phyloP scores from a whole-genome alignment of 2,888 invertebrate genomes.

The Teinopalpus imperialis region DNA sequence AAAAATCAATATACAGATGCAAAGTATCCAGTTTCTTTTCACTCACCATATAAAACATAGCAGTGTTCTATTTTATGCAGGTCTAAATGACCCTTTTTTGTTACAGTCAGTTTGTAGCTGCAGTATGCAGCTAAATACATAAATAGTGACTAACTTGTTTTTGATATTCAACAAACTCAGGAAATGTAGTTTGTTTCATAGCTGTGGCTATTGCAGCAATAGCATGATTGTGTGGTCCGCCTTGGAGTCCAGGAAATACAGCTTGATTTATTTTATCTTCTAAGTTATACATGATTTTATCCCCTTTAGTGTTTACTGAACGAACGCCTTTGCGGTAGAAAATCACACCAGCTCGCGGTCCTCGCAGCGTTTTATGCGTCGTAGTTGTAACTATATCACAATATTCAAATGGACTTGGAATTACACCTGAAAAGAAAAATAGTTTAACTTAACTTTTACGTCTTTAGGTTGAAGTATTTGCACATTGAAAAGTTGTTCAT shows the following conservation, averaged over 20 bases:
- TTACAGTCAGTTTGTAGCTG: no score
- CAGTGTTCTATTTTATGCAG: no score
- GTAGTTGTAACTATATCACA: constrained; percentile 97
- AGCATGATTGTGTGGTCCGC: constrained; percentile 98
- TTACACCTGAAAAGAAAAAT: constrained; percentile 83
- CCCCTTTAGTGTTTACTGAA: constrained; percentile 89
- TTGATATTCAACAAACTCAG: constrained; percentile 93
- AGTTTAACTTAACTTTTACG: no score
- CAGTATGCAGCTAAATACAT: no score
- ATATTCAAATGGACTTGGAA: constrained; percentile 94
- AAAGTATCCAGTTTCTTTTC: no score
- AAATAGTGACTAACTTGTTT: constrained; percentile 85
- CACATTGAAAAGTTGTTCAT: no score
- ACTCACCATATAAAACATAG: no score
- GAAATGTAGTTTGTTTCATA: constrained; percentile 92
- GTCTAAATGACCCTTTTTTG: no score
- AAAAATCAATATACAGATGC: no score
- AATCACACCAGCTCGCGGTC: constrained; percentile 94
- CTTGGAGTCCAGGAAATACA: constrained; percentile 97
- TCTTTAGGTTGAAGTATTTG: no score
- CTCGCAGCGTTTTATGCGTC: constrained; percentile 96
- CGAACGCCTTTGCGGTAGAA: constrained; percentile 96
- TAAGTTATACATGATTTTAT: constrained; percentile 91
- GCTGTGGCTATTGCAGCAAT: constrained; percentile 97
- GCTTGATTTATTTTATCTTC: constrained; percentile 93